A percentile compares a stretch with the other conserved stretches of the same genome.
These are phyloP conservation scores for Ephestia elutella DNA, from an alignment of 1,140 invertebrate species.

Conservation along the genomic window DNA sequence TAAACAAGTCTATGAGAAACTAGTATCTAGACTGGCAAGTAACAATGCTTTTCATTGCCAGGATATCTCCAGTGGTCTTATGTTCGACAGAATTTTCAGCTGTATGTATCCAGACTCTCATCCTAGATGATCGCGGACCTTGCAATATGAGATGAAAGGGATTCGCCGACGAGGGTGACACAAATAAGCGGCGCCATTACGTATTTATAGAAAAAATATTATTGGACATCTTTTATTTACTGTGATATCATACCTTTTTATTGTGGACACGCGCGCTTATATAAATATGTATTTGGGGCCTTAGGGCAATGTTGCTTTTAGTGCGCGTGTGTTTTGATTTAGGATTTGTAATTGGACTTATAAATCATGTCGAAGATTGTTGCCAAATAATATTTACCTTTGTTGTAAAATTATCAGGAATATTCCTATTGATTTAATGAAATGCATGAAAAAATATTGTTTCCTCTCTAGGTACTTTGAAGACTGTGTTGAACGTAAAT, in stretches of 20 bases:
- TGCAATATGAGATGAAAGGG: conserved; percentile 40
- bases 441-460: no score
- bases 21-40: no score
- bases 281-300: conserved; percentile 1
- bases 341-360: no score
- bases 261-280: conserved; percentile 8
- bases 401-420: no score
- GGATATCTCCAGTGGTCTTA: background rate
- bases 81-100: background rate
- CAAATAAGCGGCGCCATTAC: conserved; percentile 21
- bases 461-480: no score
- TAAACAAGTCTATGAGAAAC: no score
- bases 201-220: conserved; percentile 21
- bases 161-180: conserved; percentile 24
- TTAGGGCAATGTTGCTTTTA: background rate
- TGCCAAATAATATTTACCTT: no score
- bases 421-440: no score
- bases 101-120: conserved; percentile 21
- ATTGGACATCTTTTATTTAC: conserved; percentile 20
- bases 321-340: background rate
- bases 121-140: conserved; percentile 29
- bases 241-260: conserved; percentile 27
- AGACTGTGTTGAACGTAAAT: no score
- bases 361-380: no score
- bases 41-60: no score